A percentile compares a stretch with the other conserved stretches of the same genome.
phyloP scores from a whole-genome alignment of 2,888 invertebrate species.

The Cataglyphis cursor region DNA sequence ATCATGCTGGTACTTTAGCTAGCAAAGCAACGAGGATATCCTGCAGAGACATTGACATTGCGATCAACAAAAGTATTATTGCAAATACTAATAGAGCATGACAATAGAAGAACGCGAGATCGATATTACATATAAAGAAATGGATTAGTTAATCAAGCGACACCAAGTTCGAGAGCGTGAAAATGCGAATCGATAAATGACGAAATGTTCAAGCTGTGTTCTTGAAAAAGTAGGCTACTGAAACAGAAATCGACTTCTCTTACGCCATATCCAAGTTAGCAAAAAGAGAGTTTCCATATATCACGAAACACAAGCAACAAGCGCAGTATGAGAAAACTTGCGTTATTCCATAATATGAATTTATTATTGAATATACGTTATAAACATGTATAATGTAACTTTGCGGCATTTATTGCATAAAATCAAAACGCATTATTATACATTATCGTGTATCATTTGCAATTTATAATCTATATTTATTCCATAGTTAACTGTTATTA shows the following conservation, averaged over 20 bases:
- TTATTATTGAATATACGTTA: background rate
- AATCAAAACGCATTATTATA: background rate
- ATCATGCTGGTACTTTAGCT: constrained; percentile 54
- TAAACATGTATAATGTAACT: background rate
- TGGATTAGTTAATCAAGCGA: background rate
- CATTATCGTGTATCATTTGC: background rate
- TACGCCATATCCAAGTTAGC: background rate
- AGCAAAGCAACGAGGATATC: constrained; percentile 68
- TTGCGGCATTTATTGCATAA: background rate
- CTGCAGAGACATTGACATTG: constrained; percentile 72
- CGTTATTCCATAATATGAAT: constrained; percentile 12
- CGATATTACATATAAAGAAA: background rate
- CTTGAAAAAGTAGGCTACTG: constrained; percentile 17
- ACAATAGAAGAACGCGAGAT: background rate
- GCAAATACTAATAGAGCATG: constrained; percentile 18
- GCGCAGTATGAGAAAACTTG: background rate
- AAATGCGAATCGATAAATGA: background rate
- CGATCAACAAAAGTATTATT: constrained; percentile 38
- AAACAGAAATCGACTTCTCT: constrained; percentile 15
- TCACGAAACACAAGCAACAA: background rate
- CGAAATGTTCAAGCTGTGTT: background rate
- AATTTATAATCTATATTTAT: background rate
- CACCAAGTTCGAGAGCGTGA: background rate
- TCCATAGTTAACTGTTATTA: background rate
- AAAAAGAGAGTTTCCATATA: constrained; percentile 14